phyloP scores from a whole-genome alignment of 2,797 vertebrate genomes.

The Eulemur albifrons region DNA sequence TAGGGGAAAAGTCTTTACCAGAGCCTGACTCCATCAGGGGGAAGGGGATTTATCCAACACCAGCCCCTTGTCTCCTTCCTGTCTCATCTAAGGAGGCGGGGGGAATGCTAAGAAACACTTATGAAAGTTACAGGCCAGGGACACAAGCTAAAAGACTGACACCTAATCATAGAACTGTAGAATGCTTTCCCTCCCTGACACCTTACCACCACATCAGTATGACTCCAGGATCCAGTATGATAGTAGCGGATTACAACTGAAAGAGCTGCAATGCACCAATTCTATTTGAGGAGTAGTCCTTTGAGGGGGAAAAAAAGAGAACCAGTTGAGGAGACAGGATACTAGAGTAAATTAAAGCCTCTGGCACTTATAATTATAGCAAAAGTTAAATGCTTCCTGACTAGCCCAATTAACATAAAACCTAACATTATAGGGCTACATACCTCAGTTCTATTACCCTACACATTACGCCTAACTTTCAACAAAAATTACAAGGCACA shows the following conservation, averaged over 20 bases:
- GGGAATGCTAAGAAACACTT: not conserved
- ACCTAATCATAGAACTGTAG: not conserved
- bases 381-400: not conserved
- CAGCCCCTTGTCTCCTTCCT: not conserved
- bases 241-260: not conserved
- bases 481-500: not conserved
- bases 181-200: not conserved
- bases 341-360: not conserved
- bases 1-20: not conserved
- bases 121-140: not conserved
- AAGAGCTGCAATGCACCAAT: not conserved
- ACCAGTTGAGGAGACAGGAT: not conserved
- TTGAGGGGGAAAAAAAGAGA: not conserved
- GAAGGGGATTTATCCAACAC: not conserved
- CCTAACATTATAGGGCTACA: not conserved
- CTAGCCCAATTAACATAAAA: not conserved
- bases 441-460: not conserved
- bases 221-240: not conserved
- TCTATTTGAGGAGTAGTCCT: not conserved
- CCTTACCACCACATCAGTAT: not conserved
- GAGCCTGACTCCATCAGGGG: not conserved
- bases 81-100: not conserved
- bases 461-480: not conserved
- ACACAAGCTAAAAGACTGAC: not conserved
- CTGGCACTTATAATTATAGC: not conserved